Conservation (phyloP, 2,888 invertebrate species). For the Torymus auratus region DNA sequence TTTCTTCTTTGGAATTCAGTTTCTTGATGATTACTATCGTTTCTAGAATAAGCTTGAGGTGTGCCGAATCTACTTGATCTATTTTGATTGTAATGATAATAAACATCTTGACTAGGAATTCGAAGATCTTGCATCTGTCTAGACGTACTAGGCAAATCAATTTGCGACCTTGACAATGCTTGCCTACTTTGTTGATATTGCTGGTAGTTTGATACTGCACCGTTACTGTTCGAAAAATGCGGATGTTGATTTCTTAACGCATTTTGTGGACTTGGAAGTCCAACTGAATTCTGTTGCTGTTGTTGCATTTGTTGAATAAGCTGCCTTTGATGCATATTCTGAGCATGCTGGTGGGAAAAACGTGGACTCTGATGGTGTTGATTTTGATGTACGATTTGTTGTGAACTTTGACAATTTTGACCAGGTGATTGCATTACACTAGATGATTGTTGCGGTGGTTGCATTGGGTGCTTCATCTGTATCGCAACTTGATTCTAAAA, state of each 20-base stretch:
- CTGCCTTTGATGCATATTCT: conserved; percentile 67
- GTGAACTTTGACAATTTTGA: conserved; percentile 8
- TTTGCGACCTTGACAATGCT: conserved; percentile 72
- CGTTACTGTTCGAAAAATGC: neutral
- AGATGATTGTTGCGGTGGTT: conserved; percentile 13
- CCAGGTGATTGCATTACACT: neutral
- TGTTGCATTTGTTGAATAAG: conserved; percentile 73
- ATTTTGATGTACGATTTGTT: conserved; percentile 9
- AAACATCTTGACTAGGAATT: conserved; percentile 70
- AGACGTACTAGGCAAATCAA: conserved; percentile 73
- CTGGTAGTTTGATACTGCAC: conserved; percentile 65
- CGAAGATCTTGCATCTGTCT: conserved; percentile 69
- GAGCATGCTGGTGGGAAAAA: neutral
- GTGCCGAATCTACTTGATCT: conserved; percentile 65
- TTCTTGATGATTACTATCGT: conserved; percentile 67
- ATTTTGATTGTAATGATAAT: conserved; percentile 70
- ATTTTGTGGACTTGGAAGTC: conserved; percentile 13
- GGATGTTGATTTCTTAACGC: conserved; percentile 16
- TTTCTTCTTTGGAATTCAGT: conserved; percentile 69
- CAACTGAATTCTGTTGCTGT: conserved; percentile 65
- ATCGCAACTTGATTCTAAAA: conserved; percentile 7
- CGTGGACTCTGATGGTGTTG: neutral
- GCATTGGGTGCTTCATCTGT: conserved; percentile 7
- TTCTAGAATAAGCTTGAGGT: conserved; percentile 72
- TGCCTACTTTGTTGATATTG: conserved; percentile 72